phyloP scores from a whole-genome alignment of 2,888 invertebrate genomes.

The Erebia aethiops region DNA sequence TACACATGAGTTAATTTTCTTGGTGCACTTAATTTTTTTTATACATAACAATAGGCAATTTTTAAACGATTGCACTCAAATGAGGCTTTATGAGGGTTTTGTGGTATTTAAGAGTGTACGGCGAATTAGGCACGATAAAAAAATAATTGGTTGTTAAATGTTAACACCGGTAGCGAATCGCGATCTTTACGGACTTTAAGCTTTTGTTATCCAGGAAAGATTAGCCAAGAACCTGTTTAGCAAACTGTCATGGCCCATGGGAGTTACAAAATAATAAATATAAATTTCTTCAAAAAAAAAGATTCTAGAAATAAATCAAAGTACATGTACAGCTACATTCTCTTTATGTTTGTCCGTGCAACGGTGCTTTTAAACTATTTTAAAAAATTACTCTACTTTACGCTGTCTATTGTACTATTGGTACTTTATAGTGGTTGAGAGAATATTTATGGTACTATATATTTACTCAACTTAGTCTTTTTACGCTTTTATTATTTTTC shows the following conservation, averaged over 20 bases:
- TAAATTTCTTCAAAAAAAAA: neutral
- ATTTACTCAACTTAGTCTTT: no score
- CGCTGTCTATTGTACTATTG: no score
- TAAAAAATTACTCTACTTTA: no score
- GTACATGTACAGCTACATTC: no score
- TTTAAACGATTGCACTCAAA: constrained; percentile 56
- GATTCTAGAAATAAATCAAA: no score
- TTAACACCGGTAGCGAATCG: constrained; percentile 24
- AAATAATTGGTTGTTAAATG: neutral
- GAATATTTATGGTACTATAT: no score
- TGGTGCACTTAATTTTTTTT: constrained; percentile 67
- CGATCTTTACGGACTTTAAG: neutral
- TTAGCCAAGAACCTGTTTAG: neutral
- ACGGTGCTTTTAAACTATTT: no score
- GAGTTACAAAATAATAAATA: neutral
- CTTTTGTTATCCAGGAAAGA: constrained; percentile 21
- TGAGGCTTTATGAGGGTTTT: constrained; percentile 47
- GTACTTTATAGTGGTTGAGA: no score
- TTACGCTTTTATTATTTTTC: neutral
- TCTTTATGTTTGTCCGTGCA: no score
- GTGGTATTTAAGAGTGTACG: constrained; percentile 20
- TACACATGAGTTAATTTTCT: constrained; percentile 58
- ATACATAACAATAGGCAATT: constrained; percentile 58
- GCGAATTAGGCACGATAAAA: neutral
- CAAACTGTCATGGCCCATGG: neutral